Evolutionary conservation across 2,797 vertebrate species (phyloP).

Genomic region (Psittacula derbiana): DNA sequence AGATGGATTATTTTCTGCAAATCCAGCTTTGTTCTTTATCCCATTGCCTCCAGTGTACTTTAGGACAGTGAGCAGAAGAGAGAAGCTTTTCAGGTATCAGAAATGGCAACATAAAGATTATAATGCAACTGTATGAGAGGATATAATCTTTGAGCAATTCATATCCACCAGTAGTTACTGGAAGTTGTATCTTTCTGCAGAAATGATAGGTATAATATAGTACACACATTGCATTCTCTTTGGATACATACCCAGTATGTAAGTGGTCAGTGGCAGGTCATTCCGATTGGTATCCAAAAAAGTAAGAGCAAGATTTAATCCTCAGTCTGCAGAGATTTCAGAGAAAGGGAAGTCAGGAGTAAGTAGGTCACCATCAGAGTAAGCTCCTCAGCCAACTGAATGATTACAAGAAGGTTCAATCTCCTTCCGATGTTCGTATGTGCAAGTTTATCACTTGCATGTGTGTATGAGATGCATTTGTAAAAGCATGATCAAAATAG

Average conservation of each 20-base stretch:
- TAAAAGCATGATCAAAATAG: constrained; percentile 50
- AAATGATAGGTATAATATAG: background rate
- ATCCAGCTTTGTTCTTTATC: constrained; percentile 65
- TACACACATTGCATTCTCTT: background rate
- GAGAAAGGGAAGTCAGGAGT: background rate
- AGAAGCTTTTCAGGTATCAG: constrained; percentile 54
- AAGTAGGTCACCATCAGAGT: constrained; percentile 42
- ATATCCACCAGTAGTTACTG: background rate
- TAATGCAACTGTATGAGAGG: background rate
- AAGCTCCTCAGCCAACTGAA: constrained; percentile 14
- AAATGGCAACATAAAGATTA: constrained; percentile 7
- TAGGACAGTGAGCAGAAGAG: constrained; percentile 28
- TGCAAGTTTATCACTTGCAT: constrained; percentile 60
- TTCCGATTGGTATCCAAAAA: background rate
- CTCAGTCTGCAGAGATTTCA: background rate
- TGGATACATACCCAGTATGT: background rate
- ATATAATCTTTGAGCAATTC: background rate
- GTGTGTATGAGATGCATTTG: constrained; percentile 43
- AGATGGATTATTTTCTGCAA: constrained; percentile 60
- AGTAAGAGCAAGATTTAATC: background rate
- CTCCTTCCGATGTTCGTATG: constrained; percentile 15
- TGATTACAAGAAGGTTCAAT: background rate
- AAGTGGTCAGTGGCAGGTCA: background rate
- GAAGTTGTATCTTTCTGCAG: background rate
- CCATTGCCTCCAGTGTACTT: constrained; percentile 2